Base-by-base conservation (phyloP, 2,113 vertebrate species). In the Sphyrna mokarran region DNA sequence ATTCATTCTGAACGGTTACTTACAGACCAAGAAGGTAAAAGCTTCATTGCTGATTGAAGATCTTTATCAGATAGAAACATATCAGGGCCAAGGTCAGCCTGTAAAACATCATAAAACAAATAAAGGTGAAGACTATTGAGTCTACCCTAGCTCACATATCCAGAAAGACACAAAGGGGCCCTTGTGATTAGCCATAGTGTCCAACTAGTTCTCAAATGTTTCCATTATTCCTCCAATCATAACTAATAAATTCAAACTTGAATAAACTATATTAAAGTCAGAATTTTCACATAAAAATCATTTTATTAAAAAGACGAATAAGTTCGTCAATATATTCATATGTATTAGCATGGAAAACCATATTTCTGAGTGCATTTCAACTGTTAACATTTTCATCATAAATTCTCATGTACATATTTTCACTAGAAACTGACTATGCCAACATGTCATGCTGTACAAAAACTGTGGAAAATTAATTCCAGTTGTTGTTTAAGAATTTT, bases 41-140 rank as follows among this genome's bases (percentile, higher is more conserved):
- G 98, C 97, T 99, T 99, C 97, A 99, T 97, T 76, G 98, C 97
- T 96, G 98, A 98, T 97, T 99, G 99, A 85, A 99, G 98, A 96
- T 99, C 99, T 98, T 98, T 99, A 97, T 99, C 98, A 93, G 98
- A 98, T 96, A 99, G 97, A 96, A 98, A 99, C 96, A 98, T 99
- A 97, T 99, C 98, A 40, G 99, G 99, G 96, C 99, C 99, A 96
- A 99, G 98, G 96, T 99, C 99, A 97, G 99, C 98, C 99, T 99
- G 95, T 37, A 97, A 97, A 96, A 95, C 66, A 72, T 95, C 91
- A 70, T 14, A 61, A 58, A 14, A 10, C 29, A 90, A 61, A 61
- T 61, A 90, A 37, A 91, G 20, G 33, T 68, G 61, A 66, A 37
- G 10, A 37, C 48, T 11, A 89, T 23, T 13, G 23, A 58, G 61